Evolutionary conservation across 2,113 vertebrate genomes (phyloP).

Genomic region (Osmerus mordax): DNA sequence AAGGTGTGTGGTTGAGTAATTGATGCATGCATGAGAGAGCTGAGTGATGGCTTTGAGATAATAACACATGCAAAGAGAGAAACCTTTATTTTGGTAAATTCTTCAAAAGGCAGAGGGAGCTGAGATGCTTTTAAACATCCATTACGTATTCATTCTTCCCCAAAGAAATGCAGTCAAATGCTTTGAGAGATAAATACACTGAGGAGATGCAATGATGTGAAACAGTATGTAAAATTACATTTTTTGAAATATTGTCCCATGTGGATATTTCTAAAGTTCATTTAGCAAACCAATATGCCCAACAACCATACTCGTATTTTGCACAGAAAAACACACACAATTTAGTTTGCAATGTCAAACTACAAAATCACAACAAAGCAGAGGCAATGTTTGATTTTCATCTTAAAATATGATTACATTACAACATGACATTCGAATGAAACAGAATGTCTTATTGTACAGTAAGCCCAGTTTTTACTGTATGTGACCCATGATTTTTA

Average conservation of each 20-base stretch:
- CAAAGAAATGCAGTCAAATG: constrained; percentile 72
- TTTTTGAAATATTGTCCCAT: constrained; percentile 74
- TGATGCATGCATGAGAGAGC: constrained; percentile 75
- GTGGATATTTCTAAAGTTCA: constrained; percentile 75
- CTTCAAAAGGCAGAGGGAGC: constrained; percentile 66
- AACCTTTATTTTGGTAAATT: constrained; percentile 74
- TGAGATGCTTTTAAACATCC: constrained; percentile 70
- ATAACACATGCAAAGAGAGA: constrained; percentile 62
- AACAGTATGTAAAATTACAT: constrained; percentile 79
- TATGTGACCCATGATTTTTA: too few relatives aligned
- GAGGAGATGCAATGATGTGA: constrained; percentile 74
- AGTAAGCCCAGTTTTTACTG: too few relatives aligned
- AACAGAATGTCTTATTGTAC: too few relatives aligned
- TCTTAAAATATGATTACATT: too few relatives aligned
- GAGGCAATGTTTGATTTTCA: constrained; percentile 6
- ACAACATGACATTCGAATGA: too few relatives aligned
- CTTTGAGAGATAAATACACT: constrained; percentile 73
- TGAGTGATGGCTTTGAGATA: constrained; percentile 70
- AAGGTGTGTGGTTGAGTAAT: constrained; percentile 78
- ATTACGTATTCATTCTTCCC: constrained; percentile 74
- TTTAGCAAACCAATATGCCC: constrained; percentile 68
- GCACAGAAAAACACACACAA: constrained; percentile 42
- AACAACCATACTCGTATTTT: constrained; percentile 62
- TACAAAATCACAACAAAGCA: constrained; percentile 37
- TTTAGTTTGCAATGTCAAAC: constrained; percentile 45